Evolutionary conservation across 2,113 vertebrate species (phyloP), one percentile per base, ranked within the genome.

Genomic region (Corythornis madagascariensis): DNA sequence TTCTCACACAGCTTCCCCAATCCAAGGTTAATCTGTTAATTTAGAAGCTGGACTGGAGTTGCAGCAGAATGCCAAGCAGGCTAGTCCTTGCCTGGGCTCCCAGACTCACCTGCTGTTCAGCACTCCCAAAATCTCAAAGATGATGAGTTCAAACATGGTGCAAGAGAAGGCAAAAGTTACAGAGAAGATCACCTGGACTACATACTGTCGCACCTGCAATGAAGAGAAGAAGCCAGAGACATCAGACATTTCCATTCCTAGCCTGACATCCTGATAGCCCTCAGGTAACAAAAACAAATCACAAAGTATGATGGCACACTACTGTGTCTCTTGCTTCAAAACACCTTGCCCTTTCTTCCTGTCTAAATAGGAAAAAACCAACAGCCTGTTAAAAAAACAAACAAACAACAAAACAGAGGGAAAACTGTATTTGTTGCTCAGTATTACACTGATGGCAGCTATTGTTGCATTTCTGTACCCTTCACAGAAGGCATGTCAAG

Each of bases 141-240:
- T 99, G 93, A 99, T 99, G 76, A 99, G 99, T 91, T 99, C 99
- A 98, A 99, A 99, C 99, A 99, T 99, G 31, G 99, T 99, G 88
- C 99, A 99, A n/a, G 99, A 99, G 96, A 99, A 99, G 4, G 99
- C 99, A 95, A 99, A 99, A 10, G 98, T 99, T 97, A 99, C 95
- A 4, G 99, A 99, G 96, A 99, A 99, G 90, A 99, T 99, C 56
- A 99, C 98, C 95, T 99, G 99, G 52, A 99, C 99, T 20, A 99
- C 98, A 76, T 99, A 99, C 83, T 99, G 99, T 33, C 98, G 98
- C 21, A 99, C 98, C 99, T 99, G 93, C 66, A 67, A 74, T 2
- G 47, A 60, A 79, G 56, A 64, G 90, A 89, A 93, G 3, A 96
- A 88, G 53, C 53, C 24, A 96, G 24, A 94, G 50, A 78, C 20